phyloP scores from a whole-genome alignment of 64 coral and sea anemone genomes.

The Montipora cactus region DNA sequence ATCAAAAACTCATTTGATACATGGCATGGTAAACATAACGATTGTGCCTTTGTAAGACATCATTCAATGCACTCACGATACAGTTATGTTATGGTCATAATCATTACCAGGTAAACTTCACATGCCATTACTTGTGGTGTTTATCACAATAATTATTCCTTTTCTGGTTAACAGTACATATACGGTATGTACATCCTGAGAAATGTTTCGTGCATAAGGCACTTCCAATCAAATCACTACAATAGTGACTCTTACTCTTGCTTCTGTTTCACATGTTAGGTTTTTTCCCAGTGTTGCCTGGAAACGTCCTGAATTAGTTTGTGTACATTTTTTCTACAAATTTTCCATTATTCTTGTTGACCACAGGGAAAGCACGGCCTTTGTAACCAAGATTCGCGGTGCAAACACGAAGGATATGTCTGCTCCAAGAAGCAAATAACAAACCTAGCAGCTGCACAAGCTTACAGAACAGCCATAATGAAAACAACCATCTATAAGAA shows the following conservation, averaged over 20 bases:
- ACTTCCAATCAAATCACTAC: too few relatives aligned
- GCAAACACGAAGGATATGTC: background rate
- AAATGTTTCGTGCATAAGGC: too few relatives aligned
- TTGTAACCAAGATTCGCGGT: background rate
- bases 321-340: too few relatives aligned
- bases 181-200: background rate
- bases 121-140: too few relatives aligned
- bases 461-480: background rate
- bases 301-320: too few relatives aligned
- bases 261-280: too few relatives aligned
- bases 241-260: too few relatives aligned
- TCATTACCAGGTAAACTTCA: background rate
- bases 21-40: conserved; percentile 19
- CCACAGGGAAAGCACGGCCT: background rate
- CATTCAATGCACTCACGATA: too few relatives aligned
- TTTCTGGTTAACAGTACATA: background rate
- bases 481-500: conserved; percentile 20
- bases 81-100: too few relatives aligned
- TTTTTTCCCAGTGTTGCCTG: too few relatives aligned
- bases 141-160: too few relatives aligned
- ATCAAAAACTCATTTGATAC: conserved; percentile 64
- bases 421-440: conserved; percentile 16
- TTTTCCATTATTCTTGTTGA: background rate
- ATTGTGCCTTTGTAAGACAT: too few relatives aligned
- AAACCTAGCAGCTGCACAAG: background rate